Conservation (phyloP, 1,140 invertebrate species). For the Mercenaria mercenaria region DNA sequence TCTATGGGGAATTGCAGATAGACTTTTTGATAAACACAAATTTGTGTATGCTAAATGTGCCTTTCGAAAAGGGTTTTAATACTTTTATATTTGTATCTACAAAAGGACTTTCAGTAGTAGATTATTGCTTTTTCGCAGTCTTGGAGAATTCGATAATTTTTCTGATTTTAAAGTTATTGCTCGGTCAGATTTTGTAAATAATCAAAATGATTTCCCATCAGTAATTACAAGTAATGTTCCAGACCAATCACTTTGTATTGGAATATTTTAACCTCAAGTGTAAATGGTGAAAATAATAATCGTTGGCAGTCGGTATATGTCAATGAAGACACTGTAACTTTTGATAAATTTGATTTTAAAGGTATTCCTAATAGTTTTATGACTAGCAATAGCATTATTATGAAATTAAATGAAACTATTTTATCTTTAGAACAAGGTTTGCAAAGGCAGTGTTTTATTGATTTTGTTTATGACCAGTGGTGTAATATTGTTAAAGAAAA, state of each 20-base stretch:
- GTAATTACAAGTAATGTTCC: neutral
- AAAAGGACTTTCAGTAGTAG: neutral
- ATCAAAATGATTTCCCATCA: neutral
- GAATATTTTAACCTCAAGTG: no score
- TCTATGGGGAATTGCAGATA: no score
- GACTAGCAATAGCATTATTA: neutral
- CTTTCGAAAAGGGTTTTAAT: no score
- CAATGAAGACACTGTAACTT: neutral
- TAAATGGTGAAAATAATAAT: neutral
- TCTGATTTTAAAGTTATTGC: neutral
- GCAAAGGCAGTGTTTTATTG: neutral
- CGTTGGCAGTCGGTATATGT: neutral
- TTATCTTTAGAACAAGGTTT: neutral
- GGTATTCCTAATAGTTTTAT: neutral
- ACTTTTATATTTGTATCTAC: neutral
- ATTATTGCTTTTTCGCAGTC: neutral
- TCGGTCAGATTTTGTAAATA: neutral
- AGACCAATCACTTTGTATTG: neutral
- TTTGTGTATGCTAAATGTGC: no score
- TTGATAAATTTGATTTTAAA: slow-evolving; percentile 34
- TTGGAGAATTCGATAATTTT: neutral
- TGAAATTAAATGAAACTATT: neutral
- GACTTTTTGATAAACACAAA: no score
- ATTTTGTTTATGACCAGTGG: neutral
- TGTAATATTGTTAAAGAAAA: neutral